Conservation (phyloP, 2,797 vertebrate species). For the Lerista edwardsae region DNA sequence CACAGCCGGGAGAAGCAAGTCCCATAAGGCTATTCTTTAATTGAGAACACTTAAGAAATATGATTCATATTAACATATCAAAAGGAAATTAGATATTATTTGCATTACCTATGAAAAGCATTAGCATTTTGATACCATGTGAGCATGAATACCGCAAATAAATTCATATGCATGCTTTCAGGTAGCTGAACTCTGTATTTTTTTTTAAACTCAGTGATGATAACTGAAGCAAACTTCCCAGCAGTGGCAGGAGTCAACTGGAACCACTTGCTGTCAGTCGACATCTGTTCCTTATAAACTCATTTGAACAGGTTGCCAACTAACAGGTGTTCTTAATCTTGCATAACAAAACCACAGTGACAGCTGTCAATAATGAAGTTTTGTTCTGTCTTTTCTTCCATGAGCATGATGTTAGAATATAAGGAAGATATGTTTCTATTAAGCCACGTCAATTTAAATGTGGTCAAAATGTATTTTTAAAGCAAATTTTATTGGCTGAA, state of each 20-base stretch:
- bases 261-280: neutral
- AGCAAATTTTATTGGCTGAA: neutral
- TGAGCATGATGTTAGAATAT: neutral
- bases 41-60: neutral
- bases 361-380: neutral
- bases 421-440: neutral
- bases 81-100: neutral
- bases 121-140: neutral
- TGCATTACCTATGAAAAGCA: neutral
- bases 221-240: neutral
- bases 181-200: neutral
- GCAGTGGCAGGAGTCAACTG: neutral
- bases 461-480: neutral
- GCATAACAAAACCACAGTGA: slow-evolving; percentile 5
- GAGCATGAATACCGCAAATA: too few relatives aligned
- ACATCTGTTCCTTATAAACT: slow-evolving; percentile 33
- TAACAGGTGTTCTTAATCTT: slow-evolving; percentile 22
- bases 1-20: neutral
- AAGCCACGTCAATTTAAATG: neutral
- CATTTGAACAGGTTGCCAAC: neutral
- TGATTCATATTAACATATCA: neutral
- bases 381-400: neutral
- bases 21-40: neutral
- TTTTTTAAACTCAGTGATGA: neutral
- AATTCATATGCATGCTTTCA: slow-evolving; percentile 18